Evolutionary conservation across 2,113 vertebrate species (phyloP).

Genomic region (Petrocephalus microphthalmus): DNA sequence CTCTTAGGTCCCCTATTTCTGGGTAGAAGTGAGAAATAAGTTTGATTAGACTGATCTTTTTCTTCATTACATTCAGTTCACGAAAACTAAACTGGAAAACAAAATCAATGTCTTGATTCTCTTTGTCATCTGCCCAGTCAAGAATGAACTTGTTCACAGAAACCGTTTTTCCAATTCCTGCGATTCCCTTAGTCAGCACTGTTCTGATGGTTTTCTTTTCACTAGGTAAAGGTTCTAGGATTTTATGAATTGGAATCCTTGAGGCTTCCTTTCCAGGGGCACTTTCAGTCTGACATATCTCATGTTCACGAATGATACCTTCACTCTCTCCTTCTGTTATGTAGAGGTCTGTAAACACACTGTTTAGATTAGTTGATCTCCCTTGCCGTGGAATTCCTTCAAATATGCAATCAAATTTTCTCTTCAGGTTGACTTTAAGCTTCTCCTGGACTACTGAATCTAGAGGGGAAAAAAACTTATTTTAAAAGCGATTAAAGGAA

Average conservation of each 20-base stretch:
- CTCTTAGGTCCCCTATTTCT: background rate
- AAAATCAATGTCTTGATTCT: conserved; percentile 20
- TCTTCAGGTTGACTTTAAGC: background rate
- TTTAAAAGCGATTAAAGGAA: background rate
- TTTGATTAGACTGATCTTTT: conserved; percentile 16
- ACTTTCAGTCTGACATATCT: background rate
- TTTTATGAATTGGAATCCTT: background rate
- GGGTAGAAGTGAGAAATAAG: conserved; percentile 24
- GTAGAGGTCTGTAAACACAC: background rate
- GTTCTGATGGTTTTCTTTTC: conserved; percentile 1
- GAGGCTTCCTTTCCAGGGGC: background rate
- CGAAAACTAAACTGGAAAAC: conserved; percentile 26
- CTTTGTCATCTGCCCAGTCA: conserved; percentile 21
- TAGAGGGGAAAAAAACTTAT: background rate
- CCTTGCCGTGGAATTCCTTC: background rate
- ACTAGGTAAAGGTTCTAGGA: background rate
- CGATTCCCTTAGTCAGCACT: conserved; percentile 17
- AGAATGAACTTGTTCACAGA: conserved; percentile 26
- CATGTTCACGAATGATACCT: background rate
- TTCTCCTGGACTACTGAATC: background rate
- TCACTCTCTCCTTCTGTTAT: background rate
- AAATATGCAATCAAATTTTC: background rate
- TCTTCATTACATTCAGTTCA: conserved; percentile 18
- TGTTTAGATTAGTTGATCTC: background rate
- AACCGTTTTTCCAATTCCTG: conserved; percentile 6